phyloP scores from a whole-genome alignment of 2,113 vertebrate species.

The Leptocoma aspasia region DNA sequence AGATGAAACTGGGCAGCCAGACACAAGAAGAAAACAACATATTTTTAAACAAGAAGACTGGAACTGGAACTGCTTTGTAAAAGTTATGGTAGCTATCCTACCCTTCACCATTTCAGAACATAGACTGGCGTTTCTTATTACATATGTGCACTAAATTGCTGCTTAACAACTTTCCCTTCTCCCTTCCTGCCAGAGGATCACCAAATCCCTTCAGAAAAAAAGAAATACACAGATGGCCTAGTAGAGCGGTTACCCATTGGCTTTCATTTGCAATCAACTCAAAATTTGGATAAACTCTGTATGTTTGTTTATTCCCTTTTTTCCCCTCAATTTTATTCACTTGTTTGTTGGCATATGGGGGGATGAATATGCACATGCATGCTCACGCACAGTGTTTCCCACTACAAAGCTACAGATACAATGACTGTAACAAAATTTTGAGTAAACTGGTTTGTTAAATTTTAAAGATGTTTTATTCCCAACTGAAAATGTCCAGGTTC shows the following conservation, averaged over 20 bases:
- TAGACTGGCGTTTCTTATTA: background rate
- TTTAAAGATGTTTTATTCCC: background rate
- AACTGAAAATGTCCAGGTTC: background rate
- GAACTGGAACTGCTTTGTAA: background rate
- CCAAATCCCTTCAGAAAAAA: background rate
- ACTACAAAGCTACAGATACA: background rate
- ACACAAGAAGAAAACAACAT: background rate
- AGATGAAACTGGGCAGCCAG: background rate
- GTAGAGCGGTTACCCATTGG: background rate
- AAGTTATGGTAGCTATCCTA: background rate
- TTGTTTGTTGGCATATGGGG: background rate
- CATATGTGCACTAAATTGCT: background rate
- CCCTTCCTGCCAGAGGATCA: background rate
- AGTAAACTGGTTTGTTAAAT: background rate
- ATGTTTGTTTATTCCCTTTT: slow-evolving; percentile 12
- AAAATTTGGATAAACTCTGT: slow-evolving; percentile 7
- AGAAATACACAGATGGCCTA: background rate
- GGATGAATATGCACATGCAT: background rate
- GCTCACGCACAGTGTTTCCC: fast-evolving
- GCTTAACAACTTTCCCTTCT: background rate
- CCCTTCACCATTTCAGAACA: background rate
- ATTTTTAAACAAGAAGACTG: slow-evolving; percentile 1
- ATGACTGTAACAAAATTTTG: background rate
- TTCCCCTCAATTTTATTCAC: background rate
- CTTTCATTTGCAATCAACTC: background rate